Conservation (phyloP, 2,797 vertebrate species). For the Spea hammondii region DNA sequence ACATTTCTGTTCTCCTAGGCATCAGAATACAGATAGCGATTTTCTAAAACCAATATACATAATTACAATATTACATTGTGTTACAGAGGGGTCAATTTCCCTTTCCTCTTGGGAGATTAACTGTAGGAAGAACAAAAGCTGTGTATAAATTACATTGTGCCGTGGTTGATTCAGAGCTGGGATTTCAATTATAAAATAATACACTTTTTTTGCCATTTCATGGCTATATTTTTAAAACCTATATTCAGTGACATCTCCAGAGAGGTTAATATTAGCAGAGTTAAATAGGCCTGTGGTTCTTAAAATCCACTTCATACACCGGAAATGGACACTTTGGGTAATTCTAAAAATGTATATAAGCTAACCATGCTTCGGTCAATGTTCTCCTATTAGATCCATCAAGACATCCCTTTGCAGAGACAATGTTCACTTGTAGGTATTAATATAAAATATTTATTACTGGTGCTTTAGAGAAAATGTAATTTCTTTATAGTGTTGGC, state of each 20-base stretch:
- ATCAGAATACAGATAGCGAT: conserved; percentile 38
- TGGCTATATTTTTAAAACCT: conserved; percentile 25
- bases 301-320: neutral
- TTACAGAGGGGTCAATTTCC: conserved; percentile 42
- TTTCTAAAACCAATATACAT: conserved; percentile 49
- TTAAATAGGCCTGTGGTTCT: neutral
- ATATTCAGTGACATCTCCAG: conserved; percentile 35
- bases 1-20: conserved; percentile 21
- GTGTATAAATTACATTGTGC: conserved; percentile 36
- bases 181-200: conserved; percentile 50
- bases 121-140: conserved; percentile 43
- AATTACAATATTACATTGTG: conserved; percentile 46
- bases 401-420: neutral
- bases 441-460: neutral
- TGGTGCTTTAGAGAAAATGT: neutral
- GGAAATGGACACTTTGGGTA: neutral
- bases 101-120: conserved; percentile 41
- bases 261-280: conserved; percentile 25
- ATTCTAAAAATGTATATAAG: neutral
- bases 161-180: conserved; percentile 25
- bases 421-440: neutral
- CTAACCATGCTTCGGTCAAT: neutral
- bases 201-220: conserved; percentile 33
- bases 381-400: neutral
- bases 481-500: neutral